Conservation (phyloP, 2,113 vertebrate species). For the Ammodytes dubius region DNA sequence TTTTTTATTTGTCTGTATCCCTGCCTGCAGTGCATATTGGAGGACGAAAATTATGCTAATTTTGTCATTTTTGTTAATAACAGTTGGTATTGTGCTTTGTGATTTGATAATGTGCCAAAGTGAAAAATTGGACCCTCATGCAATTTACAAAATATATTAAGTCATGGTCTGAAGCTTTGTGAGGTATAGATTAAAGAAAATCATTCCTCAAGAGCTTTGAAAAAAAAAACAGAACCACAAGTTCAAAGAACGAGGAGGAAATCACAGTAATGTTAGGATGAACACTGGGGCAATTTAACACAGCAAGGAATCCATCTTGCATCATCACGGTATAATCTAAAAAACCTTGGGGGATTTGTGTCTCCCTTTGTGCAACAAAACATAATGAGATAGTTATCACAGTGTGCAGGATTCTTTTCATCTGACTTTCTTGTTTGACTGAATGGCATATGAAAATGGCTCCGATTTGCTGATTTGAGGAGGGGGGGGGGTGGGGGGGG, state of each 20-base stretch:
- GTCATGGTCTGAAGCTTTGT: background rate
- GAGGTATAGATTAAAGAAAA: slow-evolving; percentile 15
- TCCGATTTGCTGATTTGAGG: background rate
- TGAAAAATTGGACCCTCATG: background rate
- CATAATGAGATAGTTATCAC: slow-evolving; percentile 50
- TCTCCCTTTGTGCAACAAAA: slow-evolving; percentile 28
- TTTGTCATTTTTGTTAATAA: no score
- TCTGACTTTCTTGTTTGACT: slow-evolving; percentile 12
- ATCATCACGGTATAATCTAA: slow-evolving; percentile 43
- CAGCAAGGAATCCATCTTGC: slow-evolving; percentile 39
- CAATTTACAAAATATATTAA: background rate
- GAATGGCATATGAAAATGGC: slow-evolving; percentile 1
- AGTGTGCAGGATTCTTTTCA: slow-evolving; percentile 20
- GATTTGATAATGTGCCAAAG: background rate
- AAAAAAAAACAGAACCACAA: background rate
- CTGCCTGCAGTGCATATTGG: background rate
- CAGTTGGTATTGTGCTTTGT: slow-evolving; percentile 9
- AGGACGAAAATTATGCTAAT: background rate
- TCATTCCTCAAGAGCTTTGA: background rate
- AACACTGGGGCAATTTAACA: slow-evolving; percentile 36
- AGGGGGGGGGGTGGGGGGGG: background rate
- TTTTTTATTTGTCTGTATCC: background rate
- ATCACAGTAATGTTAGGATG: background rate
- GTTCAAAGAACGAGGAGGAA: background rate
- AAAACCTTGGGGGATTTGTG: slow-evolving; percentile 27